Evolutionary conservation across 1,140 invertebrate genomes (phyloP).

Genomic region (Zelostemma sp.): DNA sequence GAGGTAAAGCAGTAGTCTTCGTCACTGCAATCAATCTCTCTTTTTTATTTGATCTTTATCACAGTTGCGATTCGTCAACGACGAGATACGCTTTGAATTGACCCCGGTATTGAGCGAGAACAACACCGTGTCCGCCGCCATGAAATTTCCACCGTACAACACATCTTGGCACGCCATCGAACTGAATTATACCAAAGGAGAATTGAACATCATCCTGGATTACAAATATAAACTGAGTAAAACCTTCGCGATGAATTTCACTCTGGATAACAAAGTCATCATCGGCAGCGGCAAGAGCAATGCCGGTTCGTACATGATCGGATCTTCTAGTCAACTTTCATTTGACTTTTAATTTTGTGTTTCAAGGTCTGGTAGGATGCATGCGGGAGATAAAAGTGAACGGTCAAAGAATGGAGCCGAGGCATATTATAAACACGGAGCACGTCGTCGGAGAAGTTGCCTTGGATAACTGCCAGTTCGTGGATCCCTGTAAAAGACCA

Average conservation of each 20-base stretch:
- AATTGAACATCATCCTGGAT: conserved; percentile 81
- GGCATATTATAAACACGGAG: conserved; percentile 85
- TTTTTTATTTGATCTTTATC: conserved; percentile 19
- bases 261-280: conserved; percentile 74
- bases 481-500: conserved; percentile 88
- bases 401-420: conserved; percentile 70
- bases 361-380: conserved; percentile 87
- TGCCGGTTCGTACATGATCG: conserved; percentile 56
- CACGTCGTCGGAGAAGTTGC: conserved; percentile 87
- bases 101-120: conserved; percentile 79
- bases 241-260: conserved; percentile 73
- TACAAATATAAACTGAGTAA: conserved; percentile 79
- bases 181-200: conserved; percentile 80
- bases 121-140: conserved; percentile 80
- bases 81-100: conserved; percentile 85
- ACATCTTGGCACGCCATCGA: conserved; percentile 84
- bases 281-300: conserved; percentile 81
- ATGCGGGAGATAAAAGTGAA: conserved; percentile 91
- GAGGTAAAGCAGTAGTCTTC: too few relatives aligned
- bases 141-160: conserved; percentile 81
- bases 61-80: conserved; percentile 82
- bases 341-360: conserved; percentile 24
- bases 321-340: background rate
- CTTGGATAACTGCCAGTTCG: conserved; percentile 90
- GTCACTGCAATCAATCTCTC: too few relatives aligned